Evolutionary conservation across 2,797 vertebrate species (phyloP).

Genomic region (Acomys russatus): DNA sequence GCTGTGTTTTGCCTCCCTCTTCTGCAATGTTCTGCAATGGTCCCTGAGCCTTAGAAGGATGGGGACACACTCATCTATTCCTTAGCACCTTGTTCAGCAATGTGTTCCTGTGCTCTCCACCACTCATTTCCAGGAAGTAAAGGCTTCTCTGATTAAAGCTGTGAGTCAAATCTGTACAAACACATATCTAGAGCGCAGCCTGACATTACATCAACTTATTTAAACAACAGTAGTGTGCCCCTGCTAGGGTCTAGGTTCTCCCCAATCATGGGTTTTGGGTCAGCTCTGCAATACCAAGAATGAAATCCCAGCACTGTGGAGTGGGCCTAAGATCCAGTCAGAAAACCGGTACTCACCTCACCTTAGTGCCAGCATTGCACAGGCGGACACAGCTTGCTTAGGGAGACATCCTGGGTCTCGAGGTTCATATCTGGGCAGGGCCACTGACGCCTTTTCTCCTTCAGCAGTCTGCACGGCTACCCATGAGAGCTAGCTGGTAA

Average conservation of each 20-base stretch:
- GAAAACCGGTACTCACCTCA: neutral
- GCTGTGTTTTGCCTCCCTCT: neutral
- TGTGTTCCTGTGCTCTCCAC: neutral
- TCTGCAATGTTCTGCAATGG: neutral
- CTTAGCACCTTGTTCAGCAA: neutral
- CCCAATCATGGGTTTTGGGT: neutral
- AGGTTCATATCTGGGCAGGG: too few relatives aligned
- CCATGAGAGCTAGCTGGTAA: neutral
- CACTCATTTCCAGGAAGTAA: neutral
- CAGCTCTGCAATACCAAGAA: neutral
- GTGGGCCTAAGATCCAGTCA: neutral
- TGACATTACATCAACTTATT: neutral
- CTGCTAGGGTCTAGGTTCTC: neutral
- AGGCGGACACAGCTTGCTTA: neutral
- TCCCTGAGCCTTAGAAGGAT: neutral
- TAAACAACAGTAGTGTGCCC: neutral
- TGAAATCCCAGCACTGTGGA: neutral
- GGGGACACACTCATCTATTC: neutral
- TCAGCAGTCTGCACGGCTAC: neutral
- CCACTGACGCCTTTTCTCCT: neutral
- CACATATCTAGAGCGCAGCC: neutral
- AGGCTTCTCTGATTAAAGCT: neutral
- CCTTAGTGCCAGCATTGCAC: neutral
- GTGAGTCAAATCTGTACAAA: neutral
- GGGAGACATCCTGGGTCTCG: neutral